Evolutionary conservation across 2,888 invertebrate genomes (phyloP), one percentile per base, ranked within the genome.

Genomic region (Oligia strigilis): DNA sequence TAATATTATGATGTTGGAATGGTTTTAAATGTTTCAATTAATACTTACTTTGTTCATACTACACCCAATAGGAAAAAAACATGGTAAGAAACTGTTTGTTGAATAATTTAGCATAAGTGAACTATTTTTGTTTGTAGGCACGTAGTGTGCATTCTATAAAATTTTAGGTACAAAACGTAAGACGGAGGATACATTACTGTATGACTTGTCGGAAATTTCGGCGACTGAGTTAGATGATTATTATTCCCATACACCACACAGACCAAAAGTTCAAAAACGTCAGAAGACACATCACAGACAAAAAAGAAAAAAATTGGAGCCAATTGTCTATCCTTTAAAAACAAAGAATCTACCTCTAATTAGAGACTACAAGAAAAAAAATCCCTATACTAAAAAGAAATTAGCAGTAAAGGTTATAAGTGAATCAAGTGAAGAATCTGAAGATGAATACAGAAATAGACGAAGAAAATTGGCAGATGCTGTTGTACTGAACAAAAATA

Each of bases 391-490:
- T 43, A 95, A 93, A 89, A 95, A 92, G 82, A 96, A 93, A 89
- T 40, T 90, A 72, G 87, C 85, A 75, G 75, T 90, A 11, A 93
- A 93, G 89, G 83, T 92, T 75, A 79, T 94, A 23, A 93, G 90
- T 88, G 95, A 95, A 83, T 93, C 94, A 52, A 97, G 96, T 92
- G 97, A 96, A 76, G 95, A 96, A 84, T 95, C 96, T 71, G 96
- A 96, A 86, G 95, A 95, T 92, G 96, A 97, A 90, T 95, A 95
- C 77, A 94, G 93, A 90, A 95, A 94, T 88, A 96, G 95, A 91
- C 92, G 97, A 87, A 93, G 95, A 85, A 97, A 97, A 92, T 91
- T 98, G 83, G 97, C 97, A 84, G 95, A 97, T 92, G 97, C 97
- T 74, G 97, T 97, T 62, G 92, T 94, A 67, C 94, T 97, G n/a